Conservation (phyloP, 2,113 vertebrate species). For the Crotalus horridus region DNA sequence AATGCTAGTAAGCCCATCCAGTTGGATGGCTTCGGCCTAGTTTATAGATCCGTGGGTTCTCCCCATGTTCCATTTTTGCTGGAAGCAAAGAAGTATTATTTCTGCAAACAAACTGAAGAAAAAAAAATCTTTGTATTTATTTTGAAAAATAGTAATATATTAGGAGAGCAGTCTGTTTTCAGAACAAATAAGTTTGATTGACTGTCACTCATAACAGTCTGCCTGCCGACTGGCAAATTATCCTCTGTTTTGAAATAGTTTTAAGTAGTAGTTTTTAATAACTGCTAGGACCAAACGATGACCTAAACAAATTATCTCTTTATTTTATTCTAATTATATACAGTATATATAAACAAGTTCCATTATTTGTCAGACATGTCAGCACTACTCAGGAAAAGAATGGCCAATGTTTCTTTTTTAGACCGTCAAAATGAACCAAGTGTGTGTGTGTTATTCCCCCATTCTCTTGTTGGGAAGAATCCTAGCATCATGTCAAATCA, state of each 20-base stretch:
- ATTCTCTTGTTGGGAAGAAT: background rate
- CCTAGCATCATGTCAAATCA: background rate
- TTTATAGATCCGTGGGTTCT: constrained; percentile 64
- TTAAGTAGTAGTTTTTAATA: background rate
- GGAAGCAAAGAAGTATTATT: constrained; percentile 54
- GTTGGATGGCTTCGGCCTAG: constrained; percentile 46
- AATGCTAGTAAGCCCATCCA: constrained; percentile 45
- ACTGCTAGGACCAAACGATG: background rate
- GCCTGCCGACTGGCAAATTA: constrained; percentile 20
- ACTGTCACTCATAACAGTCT: constrained; percentile 43
- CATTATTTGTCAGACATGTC: constrained; percentile 5
- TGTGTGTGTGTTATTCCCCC: background rate
- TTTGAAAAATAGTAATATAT: constrained; percentile 35
- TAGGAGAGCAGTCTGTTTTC: constrained; percentile 1
- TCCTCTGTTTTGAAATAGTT: background rate
- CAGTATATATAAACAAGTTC: background rate
- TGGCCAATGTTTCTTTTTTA: background rate
- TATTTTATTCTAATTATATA: background rate
- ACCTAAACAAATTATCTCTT: background rate
- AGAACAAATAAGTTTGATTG: constrained; percentile 2
- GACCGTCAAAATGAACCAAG: background rate
- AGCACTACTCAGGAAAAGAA: background rate
- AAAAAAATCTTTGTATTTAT: constrained; percentile 18
- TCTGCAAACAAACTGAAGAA: constrained; percentile 63
- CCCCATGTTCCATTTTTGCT: constrained; percentile 65